phyloP scores from a whole-genome alignment of 2,113 vertebrate species.

The Ophiodon elongatus region DNA sequence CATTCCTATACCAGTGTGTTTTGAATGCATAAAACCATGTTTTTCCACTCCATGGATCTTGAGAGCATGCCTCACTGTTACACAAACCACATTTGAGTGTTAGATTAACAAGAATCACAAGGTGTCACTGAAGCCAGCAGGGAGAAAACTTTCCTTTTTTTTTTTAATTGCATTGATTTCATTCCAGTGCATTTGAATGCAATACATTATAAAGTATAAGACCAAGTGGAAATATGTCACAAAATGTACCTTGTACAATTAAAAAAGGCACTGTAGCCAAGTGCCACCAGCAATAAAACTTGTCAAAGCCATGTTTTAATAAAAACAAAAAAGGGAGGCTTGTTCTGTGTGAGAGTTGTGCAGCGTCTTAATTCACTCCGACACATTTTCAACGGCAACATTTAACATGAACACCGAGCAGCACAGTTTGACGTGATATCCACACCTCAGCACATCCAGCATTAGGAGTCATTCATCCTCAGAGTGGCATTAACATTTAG shows the following conservation, averaged over 20 bases:
- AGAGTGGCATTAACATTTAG: conserved; percentile 32
- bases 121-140: background rate
- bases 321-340: background rate
- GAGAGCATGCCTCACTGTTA: conserved; percentile 32
- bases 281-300: conserved; percentile 50
- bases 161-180: conserved; percentile 59
- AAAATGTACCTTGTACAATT: conserved; percentile 3
- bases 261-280: conserved; percentile 33
- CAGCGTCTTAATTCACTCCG: background rate
- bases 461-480: background rate
- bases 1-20: background rate
- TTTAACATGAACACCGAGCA: background rate
- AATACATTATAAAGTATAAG: conserved; percentile 1
- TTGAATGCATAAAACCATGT: background rate
- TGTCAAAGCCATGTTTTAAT: background rate
- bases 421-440: background rate
- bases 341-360: conserved; percentile 5
- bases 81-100: background rate
- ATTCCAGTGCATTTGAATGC: conserved; percentile 8
- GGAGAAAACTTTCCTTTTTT: background rate
- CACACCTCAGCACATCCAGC: background rate
- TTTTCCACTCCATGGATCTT: conserved; percentile 4
- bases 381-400: background rate
- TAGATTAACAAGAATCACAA: background rate
- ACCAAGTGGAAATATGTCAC: conserved; percentile 8